These are phyloP conservation scores for Nylanderia fulva DNA, from an alignment of 1,140 invertebrate genomes.

Conservation along the genomic window DNA sequence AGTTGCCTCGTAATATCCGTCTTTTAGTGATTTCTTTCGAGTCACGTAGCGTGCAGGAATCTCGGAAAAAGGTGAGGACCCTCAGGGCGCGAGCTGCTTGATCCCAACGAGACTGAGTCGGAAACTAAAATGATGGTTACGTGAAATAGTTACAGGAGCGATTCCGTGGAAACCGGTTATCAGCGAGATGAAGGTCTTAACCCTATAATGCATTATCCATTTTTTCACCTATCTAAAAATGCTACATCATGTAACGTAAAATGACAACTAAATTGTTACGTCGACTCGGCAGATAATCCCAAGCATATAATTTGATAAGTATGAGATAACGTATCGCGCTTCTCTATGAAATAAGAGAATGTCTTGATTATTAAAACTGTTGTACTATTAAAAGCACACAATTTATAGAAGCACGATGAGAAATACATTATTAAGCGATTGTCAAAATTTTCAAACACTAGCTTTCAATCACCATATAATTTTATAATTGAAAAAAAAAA, in stretches of 20 bases:
- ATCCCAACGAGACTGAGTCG: conserved; percentile 33
- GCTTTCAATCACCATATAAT: not conserved
- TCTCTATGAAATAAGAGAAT: not conserved
- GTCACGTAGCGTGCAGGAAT: conserved; percentile 55
- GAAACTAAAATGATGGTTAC: conserved; percentile 50
- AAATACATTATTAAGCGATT: not conserved
- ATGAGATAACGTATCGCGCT: not conserved
- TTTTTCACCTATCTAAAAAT: conserved; percentile 53
- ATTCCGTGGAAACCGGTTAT: conserved; percentile 59
- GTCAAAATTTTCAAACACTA: not conserved
- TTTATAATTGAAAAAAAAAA: not conserved
- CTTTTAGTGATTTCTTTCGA: conserved; percentile 40
- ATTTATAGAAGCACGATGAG: not conserved
- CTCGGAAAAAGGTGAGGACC: conserved; percentile 45
- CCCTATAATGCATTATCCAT: conserved; percentile 37
- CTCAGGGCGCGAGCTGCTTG: conserved; percentile 40
- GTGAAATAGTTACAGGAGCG: conserved; percentile 52
- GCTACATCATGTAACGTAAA: not conserved
- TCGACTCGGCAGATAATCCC: not conserved
- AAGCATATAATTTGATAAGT: conserved; percentile 14
- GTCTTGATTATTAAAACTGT: not conserved
- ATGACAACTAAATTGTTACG: conserved; percentile 52
- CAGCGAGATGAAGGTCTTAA: conserved; percentile 55
- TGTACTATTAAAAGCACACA: not conserved
- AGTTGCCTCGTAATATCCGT: conserved; percentile 39